Percentiles rank a stretch among this genome's conserved stretches.
phyloP scores from a whole-genome alignment of 2,113 vertebrate genomes.

The Merops nubicus region DNA sequence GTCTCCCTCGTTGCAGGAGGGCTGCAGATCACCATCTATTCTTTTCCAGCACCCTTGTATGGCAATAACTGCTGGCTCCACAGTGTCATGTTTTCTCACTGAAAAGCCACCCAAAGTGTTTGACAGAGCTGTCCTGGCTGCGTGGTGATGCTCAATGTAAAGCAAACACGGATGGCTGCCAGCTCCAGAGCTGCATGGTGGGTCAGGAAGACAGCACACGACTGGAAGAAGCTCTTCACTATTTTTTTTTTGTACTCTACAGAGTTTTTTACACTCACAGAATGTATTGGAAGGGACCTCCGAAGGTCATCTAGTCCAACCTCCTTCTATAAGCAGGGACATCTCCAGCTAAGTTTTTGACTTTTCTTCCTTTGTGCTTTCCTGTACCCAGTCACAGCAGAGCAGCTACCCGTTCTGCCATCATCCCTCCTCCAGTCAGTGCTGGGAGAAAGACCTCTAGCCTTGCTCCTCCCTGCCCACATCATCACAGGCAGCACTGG shows the following conservation, averaged over 20 bases:
- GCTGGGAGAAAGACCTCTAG: not conserved
- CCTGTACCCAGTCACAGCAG: fast-evolving
- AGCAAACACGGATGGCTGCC: not conserved
- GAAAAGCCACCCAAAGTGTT: not conserved
- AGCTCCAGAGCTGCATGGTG: not conserved
- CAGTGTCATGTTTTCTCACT: not conserved
- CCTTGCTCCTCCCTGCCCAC: not conserved
- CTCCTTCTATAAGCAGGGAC: too few species aligned
- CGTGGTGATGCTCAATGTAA: not conserved
- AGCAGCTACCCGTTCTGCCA: not conserved
- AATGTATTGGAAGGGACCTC: too few species aligned
- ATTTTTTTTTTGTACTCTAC: too few species aligned
- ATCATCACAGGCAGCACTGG: not conserved
- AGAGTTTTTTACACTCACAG: too few species aligned
- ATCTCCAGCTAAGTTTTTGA: too few species aligned
- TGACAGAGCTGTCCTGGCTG: not conserved
- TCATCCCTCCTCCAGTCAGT: not conserved
- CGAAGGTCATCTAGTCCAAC: too few species aligned
- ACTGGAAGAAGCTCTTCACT: not conserved
- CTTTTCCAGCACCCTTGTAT: not conserved
- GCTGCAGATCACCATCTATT: not conserved
- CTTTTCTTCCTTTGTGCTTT: not conserved
- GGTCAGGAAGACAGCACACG: not conserved
- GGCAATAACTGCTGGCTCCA: not conserved
- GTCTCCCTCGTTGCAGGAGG: not conserved